Base-by-base conservation (phyloP, 2,797 vertebrate genomes). In the Poeciliopsis paucimaculata region DNA sequence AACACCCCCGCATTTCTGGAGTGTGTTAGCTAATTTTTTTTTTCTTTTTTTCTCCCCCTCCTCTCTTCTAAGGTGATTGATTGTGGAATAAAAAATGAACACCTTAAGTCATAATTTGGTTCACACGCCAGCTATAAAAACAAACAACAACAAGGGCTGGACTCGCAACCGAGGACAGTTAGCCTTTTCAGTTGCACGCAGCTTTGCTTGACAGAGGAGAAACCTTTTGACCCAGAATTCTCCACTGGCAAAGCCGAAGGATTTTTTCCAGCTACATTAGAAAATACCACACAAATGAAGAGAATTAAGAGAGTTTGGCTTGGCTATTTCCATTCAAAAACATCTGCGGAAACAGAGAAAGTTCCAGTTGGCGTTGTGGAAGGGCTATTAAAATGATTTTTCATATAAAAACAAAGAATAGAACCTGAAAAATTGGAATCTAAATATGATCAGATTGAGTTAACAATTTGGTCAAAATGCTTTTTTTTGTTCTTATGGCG, bases 1-100 rank as follows among this genome's bases (percentile, higher is more conserved):
- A 93, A 94, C 93, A 93, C 92, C 93, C 93, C 91, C 88, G 45
- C 93, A 91, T 93, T 93, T 92, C 87, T 91, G 34, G 75, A 88
- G 80, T 91, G 84, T 80, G 87, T 80, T 76, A 81, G 53, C 23
- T 72, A 82, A 49, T 80, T 71, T 80, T 81, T 73, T 80, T 18
- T 11, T 31, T 41, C 3, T n/a, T 41, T 8, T 41, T 41, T 41
- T 41, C 39, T 68, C 1, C 12, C 7, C 64, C 79, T 57, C 78
- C 75, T 83, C 60, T 82, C 46, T 66, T 78, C 80, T 78, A 15
- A 34, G 68, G 85, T 86, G 91, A 92, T 87, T 90, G 90, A 92
- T 89, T 84, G 75, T 78, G 84, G 87, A 89, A 88, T 86, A 87
- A 85, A 89, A 89, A 92, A 87, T 55, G 78, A 87, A 88, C 90